phyloP scores from a whole-genome alignment of 2,113 vertebrate genomes.

The Sula dactylatra region DNA sequence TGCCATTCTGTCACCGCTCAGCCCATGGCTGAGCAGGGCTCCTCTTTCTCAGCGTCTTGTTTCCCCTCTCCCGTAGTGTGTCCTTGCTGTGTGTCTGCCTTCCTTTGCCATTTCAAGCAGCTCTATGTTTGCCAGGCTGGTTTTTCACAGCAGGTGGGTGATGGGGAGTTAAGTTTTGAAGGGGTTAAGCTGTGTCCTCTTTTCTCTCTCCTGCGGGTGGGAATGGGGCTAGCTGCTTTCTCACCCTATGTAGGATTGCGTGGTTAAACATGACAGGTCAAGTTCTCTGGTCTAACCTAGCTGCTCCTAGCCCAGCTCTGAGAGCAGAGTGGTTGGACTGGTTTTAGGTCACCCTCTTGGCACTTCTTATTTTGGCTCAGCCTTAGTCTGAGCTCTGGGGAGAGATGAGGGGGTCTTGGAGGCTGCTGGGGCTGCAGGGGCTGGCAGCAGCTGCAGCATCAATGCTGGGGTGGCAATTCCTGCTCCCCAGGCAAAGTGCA shows the following conservation, averaged over 20 bases:
- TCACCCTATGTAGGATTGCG: accelerated
- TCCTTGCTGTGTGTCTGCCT: not conserved
- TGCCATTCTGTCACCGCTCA: not conserved
- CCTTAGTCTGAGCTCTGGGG: not conserved
- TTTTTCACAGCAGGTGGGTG: not conserved
- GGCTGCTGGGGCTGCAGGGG: not conserved
- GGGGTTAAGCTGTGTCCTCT: not conserved
- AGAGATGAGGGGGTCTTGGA: not conserved
- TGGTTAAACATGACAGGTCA: not conserved
- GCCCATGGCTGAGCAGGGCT: not conserved
- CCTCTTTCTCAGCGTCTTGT: not conserved
- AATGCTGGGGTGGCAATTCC: no score
- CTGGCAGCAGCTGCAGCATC: not conserved
- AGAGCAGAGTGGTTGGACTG: not conserved
- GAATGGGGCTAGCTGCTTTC: not conserved
- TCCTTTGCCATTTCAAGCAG: not conserved
- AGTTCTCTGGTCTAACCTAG: not conserved
- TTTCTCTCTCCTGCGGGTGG: accelerated
- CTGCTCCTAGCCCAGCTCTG: not conserved
- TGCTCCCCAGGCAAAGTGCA: not conserved
- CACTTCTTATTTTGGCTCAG: not conserved
- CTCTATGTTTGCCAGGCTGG: not conserved
- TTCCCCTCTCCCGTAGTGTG: accelerated
- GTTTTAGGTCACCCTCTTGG: not conserved
- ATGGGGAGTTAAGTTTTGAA: not conserved